Percentiles rank a stretch among this genome's conserved stretches.
Evolutionary conservation across 2,113 vertebrate species (phyloP).

Genomic region (Pollachius pollachius): DNA sequence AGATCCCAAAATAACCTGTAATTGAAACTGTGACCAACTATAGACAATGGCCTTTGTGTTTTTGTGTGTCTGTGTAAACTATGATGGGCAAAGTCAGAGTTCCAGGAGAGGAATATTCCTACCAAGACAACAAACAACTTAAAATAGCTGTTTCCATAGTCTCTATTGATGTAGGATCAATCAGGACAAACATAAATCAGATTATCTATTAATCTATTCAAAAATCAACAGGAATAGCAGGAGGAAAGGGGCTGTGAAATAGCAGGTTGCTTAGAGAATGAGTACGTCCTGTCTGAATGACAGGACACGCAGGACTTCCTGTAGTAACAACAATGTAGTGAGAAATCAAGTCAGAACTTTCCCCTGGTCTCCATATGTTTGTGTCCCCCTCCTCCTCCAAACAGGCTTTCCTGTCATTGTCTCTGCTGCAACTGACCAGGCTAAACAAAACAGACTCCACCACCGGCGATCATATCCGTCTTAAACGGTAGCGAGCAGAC

Average conservation of each 20-base stretch:
- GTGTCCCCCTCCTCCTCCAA: constrained; percentile 21
- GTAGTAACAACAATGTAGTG: constrained; percentile 57
- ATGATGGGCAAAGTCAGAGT: too few species aligned
- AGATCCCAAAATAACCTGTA: too few species aligned
- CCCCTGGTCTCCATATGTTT: constrained; percentile 54
- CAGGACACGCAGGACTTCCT: constrained; percentile 56
- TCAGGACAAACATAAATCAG: too few species aligned
- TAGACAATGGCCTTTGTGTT: too few species aligned
- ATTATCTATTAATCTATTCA: background rate
- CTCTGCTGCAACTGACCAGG: constrained; percentile 21
- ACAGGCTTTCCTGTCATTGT: constrained; percentile 71
- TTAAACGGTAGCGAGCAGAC: too few species aligned
- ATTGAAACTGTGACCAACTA: too few species aligned
- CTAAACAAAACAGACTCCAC: constrained; percentile 27
- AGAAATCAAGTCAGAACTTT: constrained; percentile 13
- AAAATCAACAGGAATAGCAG: background rate
- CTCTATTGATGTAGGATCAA: too few species aligned
- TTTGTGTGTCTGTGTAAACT: too few species aligned
- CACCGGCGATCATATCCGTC: too few species aligned
- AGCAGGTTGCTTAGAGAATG: constrained; percentile 4
- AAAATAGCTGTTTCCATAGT: too few species aligned
- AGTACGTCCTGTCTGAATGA: constrained; percentile 43
- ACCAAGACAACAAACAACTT: too few species aligned
- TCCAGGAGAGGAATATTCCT: too few species aligned
- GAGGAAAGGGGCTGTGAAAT: background rate